Evolutionary conservation across 30 jellyfish, hydroid and myxozoan species (phyloP).

Genomic region (Calvadosia cruxmelitensis): DNA sequence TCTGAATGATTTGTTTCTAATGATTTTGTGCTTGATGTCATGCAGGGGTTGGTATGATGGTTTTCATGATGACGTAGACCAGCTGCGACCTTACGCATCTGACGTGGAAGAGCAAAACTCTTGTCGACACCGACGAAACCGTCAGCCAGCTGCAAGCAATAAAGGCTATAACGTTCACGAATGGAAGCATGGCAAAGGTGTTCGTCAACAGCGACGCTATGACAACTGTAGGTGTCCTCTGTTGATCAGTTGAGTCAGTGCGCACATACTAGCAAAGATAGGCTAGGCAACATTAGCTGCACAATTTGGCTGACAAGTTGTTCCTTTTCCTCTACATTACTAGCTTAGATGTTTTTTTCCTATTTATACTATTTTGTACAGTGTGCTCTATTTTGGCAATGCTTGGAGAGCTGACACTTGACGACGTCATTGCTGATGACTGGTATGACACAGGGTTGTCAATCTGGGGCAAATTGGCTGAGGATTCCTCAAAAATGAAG

Average conservation of each 20-base stretch:
- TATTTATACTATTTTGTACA: conserved; percentile 5
- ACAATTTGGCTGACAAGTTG: no score
- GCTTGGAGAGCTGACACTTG: conserved; percentile 37
- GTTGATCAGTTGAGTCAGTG: no score
- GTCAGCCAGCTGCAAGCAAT: conserved; percentile 33
- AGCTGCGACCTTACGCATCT: conserved; percentile 7
- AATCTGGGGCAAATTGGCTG: conserved; percentile 40
- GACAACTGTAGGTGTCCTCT: conserved; percentile 59
- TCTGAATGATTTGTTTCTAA: conserved; percentile 1
- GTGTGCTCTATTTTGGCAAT: conserved; percentile 36
- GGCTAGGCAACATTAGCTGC: no score
- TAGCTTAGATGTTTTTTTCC: no score
- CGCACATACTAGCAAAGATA: not conserved
- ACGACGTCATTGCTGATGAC: conserved; percentile 30
- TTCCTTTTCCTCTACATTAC: no score
- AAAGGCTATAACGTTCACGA: conserved; percentile 33
- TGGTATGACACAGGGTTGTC: conserved; percentile 24
- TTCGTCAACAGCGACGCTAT: conserved; percentile 33
- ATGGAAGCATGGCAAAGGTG: conserved; percentile 49
- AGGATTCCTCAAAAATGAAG: conserved; percentile 49
- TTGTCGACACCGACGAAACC: conserved; percentile 28
- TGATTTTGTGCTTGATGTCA: not conserved
- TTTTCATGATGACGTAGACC: no score
- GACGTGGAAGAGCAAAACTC: not conserved
- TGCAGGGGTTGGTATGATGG: not conserved